These are phyloP conservation scores for Oreochromis tanganicae DNA, from an alignment of 2,113 vertebrate species.

Conservation along the genomic window DNA sequence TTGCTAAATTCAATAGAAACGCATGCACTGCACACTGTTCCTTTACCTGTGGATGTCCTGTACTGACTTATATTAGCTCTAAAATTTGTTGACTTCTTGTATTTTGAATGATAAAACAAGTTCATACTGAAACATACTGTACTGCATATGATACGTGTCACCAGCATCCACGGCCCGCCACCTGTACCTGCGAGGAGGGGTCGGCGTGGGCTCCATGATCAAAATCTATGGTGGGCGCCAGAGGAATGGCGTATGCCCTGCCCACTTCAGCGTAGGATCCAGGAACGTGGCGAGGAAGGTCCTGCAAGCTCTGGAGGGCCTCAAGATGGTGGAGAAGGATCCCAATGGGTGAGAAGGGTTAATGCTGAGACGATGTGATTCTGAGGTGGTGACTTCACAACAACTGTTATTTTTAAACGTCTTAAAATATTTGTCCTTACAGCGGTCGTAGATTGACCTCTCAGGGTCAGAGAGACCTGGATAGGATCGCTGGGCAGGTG, in stretches of 20 bases:
- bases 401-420: background rate
- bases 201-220: constrained; percentile 86
- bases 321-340: constrained; percentile 91
- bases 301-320: constrained; percentile 81
- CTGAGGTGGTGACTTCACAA: background rate
- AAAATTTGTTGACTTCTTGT: constrained; percentile 1
- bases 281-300: constrained; percentile 84
- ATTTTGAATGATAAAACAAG: background rate
- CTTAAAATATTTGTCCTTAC: background rate
- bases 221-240: constrained; percentile 88
- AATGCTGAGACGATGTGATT: background rate
- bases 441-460: constrained; percentile 78
- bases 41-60: background rate
- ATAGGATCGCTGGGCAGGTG: constrained; percentile 82
- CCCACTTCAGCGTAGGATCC: constrained; percentile 85
- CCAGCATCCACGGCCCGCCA: constrained; percentile 85
- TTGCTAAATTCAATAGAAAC: background rate
- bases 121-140: background rate
- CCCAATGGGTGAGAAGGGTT: constrained; percentile 80
- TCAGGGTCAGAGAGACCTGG: constrained; percentile 81
- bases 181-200: constrained; percentile 83
- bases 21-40: background rate
- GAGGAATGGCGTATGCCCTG: constrained; percentile 84
- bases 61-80: background rate
- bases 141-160: background rate